These are phyloP conservation scores for Tortricodes alternella DNA, from an alignment of 2,888 invertebrate genomes.

Conservation along the genomic window DNA sequence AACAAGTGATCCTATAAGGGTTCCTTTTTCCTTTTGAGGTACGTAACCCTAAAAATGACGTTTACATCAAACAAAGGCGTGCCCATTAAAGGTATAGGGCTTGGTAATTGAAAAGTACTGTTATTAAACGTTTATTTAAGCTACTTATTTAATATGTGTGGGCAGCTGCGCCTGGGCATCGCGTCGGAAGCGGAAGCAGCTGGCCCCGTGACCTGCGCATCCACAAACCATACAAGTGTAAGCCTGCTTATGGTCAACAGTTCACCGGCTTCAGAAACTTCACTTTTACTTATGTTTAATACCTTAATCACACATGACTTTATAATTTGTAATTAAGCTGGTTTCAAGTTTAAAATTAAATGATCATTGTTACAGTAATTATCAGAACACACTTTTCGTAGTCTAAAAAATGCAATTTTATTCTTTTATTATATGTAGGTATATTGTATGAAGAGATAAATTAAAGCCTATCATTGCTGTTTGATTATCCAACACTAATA, in stretches of 20 bases:
- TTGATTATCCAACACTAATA: too few relatives aligned
- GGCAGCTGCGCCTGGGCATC: constrained; percentile 28
- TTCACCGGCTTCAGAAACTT: constrained; percentile 34
- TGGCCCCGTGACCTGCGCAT: constrained; percentile 61
- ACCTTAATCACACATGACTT: too few relatives aligned
- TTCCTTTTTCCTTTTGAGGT: too few relatives aligned
- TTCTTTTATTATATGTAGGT: too few relatives aligned
- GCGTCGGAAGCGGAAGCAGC: constrained; percentile 76
- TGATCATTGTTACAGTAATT: too few relatives aligned
- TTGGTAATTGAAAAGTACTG: constrained; percentile 16
- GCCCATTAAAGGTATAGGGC: neutral
- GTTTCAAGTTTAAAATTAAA: too few relatives aligned
- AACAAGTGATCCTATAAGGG: too few relatives aligned
- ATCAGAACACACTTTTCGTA: too few relatives aligned
- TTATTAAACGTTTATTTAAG: constrained; percentile 23
- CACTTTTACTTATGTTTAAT: neutral
- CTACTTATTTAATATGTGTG: constrained; percentile 10
- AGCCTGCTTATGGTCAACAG: constrained; percentile 37
- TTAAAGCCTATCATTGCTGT: too few relatives aligned
- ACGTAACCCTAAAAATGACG: neutral
- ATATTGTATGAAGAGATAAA: too few relatives aligned
- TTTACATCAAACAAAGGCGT: neutral
- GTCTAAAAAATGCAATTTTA: too few relatives aligned
- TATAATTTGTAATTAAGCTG: too few relatives aligned
- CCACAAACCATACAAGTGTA: constrained; percentile 74